Evolutionary conservation across 2,888 invertebrate genomes (phyloP).

Genomic region (Agrypnus murinus): DNA sequence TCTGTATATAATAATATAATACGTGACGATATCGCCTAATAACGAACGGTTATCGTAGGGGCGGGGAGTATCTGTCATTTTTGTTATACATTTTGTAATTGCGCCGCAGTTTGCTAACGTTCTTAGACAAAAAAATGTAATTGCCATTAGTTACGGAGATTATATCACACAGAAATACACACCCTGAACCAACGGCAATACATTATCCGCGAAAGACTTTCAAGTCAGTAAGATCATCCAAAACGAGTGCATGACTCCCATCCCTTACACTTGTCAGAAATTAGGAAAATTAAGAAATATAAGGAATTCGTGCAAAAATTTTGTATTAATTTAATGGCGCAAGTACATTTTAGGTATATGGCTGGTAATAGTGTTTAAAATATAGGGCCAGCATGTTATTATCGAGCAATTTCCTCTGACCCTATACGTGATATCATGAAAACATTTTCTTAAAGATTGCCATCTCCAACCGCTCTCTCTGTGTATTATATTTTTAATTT

Average conservation of each 20-base stretch:
- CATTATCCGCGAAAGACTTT: not conserved
- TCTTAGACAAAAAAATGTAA: conserved; percentile 27
- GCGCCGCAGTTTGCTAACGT: conserved; percentile 15
- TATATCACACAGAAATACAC: conserved; percentile 2
- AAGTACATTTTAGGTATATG: conserved; percentile 49
- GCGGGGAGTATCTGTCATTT: conserved; percentile 41
- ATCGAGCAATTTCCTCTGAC: conserved; percentile 65
- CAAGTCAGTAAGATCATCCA: too few relatives aligned
- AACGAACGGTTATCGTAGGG: conserved; percentile 32
- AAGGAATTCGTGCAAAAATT: conserved; percentile 31
- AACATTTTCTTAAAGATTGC: conserved; percentile 62
- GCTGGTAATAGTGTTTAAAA: conserved; percentile 64
- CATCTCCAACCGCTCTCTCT: conserved; percentile 57
- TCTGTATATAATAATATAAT: conserved; percentile 28
- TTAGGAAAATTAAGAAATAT: conserved; percentile 34
- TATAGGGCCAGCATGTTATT: conserved; percentile 65
- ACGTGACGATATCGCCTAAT: conserved; percentile 47
- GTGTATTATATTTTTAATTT: conserved; percentile 67
- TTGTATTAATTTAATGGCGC: conserved; percentile 7
- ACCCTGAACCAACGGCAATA: conserved; percentile 10
- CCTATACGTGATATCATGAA: conserved; percentile 63
- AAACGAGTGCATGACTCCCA: too few relatives aligned
- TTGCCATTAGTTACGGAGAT: conserved; percentile 25
- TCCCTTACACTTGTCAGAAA: not conserved
- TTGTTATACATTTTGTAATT: conserved; percentile 43